Evolutionary conservation across 2,797 vertebrate genomes (phyloP).

Genomic region (Falco biarmicus): DNA sequence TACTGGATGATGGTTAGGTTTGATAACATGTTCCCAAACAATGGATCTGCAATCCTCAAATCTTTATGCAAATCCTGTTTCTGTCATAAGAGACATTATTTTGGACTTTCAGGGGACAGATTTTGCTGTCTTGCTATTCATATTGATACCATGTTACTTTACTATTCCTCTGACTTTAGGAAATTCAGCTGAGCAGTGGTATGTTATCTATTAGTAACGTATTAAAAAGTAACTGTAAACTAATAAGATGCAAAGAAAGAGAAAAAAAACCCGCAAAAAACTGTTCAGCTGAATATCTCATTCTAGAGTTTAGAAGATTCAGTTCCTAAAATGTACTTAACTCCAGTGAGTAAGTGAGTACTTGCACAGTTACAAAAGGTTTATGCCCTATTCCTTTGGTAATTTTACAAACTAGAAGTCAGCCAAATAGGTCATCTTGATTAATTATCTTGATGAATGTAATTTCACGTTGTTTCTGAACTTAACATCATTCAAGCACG

Average conservation of each 20-base stretch:
- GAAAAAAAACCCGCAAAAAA: neutral
- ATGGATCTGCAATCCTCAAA: neutral
- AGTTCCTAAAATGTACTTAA: neutral
- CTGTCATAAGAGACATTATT: neutral
- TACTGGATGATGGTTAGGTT: neutral
- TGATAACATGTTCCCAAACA: neutral
- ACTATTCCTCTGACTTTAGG: neutral
- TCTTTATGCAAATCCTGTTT: neutral
- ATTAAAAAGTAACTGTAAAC: neutral
- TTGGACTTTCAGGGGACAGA: neutral
- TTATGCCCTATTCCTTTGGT: neutral
- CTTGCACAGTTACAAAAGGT: accelerated
- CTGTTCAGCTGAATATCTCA: neutral
- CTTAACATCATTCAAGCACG: neutral
- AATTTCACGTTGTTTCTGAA: neutral
- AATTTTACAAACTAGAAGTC: neutral
- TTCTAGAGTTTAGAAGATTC: neutral
- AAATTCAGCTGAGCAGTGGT: neutral
- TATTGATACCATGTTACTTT: neutral
- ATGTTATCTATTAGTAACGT: neutral
- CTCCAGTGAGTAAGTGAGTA: neutral
- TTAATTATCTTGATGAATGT: neutral
- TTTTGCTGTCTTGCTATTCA: neutral
- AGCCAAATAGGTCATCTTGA: neutral
- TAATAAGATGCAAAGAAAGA: neutral